phyloP scores from a whole-genome alignment of 30 jellyfish, hydroid and myxozoan genomes.

The Catostylus mosaicus region DNA sequence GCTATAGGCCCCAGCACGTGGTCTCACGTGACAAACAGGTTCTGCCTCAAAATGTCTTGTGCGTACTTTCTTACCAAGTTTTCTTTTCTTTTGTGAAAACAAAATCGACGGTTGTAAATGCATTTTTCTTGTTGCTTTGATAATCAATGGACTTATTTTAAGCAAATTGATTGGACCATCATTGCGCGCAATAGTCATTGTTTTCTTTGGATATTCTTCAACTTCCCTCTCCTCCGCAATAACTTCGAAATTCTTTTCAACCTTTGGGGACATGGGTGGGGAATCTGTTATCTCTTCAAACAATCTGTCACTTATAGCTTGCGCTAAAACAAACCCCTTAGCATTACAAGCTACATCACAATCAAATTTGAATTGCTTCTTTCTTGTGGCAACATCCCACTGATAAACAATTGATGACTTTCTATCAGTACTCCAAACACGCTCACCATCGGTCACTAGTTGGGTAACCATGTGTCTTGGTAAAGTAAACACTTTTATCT shows the following conservation, averaged over 20 bases:
- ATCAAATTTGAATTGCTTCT: slow-evolving; percentile 42
- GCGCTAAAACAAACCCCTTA: slow-evolving; percentile 32
- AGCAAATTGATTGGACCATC: slow-evolving; percentile 8
- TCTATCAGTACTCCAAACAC: slow-evolving; percentile 79
- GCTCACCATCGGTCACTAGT: slow-evolving; percentile 64
- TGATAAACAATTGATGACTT: slow-evolving; percentile 70
- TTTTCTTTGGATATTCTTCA: not conserved
- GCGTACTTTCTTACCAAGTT: slow-evolving; percentile 10
- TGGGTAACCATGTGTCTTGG: slow-evolving; percentile 62
- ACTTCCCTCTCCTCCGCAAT: not conserved
- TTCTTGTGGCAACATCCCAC: slow-evolving; percentile 81
- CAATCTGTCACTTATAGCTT: slow-evolving; percentile 30
- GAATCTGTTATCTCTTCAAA: slow-evolving; percentile 34
- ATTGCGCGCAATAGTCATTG: not conserved
- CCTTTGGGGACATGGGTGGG: slow-evolving; percentile 35
- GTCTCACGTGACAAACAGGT: slow-evolving; percentile 23
- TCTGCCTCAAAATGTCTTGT: slow-evolving; percentile 7
- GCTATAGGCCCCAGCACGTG: slow-evolving; percentile 73
- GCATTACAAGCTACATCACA: slow-evolving; percentile 53
- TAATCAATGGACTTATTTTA: slow-evolving; percentile 18
- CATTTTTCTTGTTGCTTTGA: slow-evolving; percentile 28
- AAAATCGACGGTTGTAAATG: slow-evolving; percentile 67
- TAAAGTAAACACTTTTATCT: slow-evolving; percentile 50
- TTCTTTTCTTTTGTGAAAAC: slow-evolving; percentile 46
- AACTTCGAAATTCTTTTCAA: not conserved